phyloP scores from a whole-genome alignment of 2,888 invertebrate species.

The Penaeus monodon region DNA sequence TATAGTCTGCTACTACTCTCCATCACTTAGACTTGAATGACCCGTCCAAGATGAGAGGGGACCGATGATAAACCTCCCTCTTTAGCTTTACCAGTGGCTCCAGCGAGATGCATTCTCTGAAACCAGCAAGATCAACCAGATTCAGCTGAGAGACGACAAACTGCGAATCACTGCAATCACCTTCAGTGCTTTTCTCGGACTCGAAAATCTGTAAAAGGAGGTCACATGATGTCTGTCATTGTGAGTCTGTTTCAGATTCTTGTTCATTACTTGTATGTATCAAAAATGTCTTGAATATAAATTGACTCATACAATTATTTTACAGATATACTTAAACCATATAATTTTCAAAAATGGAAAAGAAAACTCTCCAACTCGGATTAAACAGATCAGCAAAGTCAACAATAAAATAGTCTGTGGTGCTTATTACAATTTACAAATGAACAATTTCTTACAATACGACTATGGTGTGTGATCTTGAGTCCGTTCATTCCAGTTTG shows the following conservation, averaged over 20 bases:
- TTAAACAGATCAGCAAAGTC: too few relatives aligned
- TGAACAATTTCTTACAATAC: constrained; percentile 68
- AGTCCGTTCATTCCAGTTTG: constrained; percentile 89
- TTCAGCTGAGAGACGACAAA: constrained; percentile 85
- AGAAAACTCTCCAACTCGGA: too few relatives aligned
- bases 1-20: constrained; percentile 64
- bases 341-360: too few relatives aligned
- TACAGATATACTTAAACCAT: too few relatives aligned
- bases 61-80: constrained; percentile 87
- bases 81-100: constrained; percentile 67
- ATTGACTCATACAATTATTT: too few relatives aligned
- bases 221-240: too few relatives aligned
- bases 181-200: constrained; percentile 78
- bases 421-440: not conserved
- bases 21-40: constrained; percentile 86
- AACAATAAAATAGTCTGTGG: too few relatives aligned
- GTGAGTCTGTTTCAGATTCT: too few relatives aligned
- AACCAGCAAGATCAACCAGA: constrained; percentile 90
- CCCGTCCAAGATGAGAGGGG: constrained; percentile 81
- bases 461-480: constrained; percentile 91
- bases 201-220: constrained; percentile 58
- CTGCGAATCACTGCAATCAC: constrained; percentile 74
- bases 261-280: too few relatives aligned
- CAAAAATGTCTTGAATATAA: too few relatives aligned
- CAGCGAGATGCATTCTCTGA: constrained; percentile 85